Percentiles rank a stretch among this genome's conserved stretches.
These are phyloP conservation scores for Merluccius polli DNA, from an alignment of 2,797 vertebrate genomes.

Conservation along the genomic window DNA sequence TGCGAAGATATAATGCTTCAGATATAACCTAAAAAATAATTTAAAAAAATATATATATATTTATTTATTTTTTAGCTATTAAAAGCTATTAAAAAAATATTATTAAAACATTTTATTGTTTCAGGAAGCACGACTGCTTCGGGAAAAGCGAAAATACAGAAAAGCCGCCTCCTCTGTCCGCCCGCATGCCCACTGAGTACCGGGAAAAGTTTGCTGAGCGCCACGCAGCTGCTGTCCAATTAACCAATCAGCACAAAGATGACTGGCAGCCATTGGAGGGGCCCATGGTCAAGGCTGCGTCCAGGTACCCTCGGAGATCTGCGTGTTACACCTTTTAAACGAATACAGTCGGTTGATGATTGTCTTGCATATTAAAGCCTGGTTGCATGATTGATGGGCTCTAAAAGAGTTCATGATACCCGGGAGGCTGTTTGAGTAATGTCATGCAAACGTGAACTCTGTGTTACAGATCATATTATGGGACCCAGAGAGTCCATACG, in stretches of 20 bases:
- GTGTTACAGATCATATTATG: background rate
- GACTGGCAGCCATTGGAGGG: slow-evolving; percentile 18
- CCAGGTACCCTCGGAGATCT: background rate
- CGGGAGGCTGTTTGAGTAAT: background rate
- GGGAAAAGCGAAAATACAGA: slow-evolving; percentile 2
- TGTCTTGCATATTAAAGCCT: background rate
- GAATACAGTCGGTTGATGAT: background rate
- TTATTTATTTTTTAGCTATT: too few relatives aligned
- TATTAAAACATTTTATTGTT: background rate
- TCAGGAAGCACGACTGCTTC: slow-evolving; percentile 28
- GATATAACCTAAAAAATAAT: background rate
- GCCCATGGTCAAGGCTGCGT: background rate
- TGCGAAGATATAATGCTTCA: background rate
- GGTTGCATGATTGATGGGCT: background rate
- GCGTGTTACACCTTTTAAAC: background rate
- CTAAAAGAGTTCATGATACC: background rate
- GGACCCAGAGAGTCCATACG: background rate
- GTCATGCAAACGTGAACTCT: background rate
- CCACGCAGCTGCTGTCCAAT: background rate
- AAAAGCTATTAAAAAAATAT: too few relatives aligned
- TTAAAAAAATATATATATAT: too few relatives aligned
- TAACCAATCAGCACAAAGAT: background rate
- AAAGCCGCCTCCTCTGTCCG: background rate
- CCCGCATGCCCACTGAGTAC: slow-evolving; percentile 45
- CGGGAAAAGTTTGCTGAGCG: slow-evolving; percentile 36